phyloP scores from a whole-genome alignment of 2,113 vertebrate species.

The Cacatua alba region DNA sequence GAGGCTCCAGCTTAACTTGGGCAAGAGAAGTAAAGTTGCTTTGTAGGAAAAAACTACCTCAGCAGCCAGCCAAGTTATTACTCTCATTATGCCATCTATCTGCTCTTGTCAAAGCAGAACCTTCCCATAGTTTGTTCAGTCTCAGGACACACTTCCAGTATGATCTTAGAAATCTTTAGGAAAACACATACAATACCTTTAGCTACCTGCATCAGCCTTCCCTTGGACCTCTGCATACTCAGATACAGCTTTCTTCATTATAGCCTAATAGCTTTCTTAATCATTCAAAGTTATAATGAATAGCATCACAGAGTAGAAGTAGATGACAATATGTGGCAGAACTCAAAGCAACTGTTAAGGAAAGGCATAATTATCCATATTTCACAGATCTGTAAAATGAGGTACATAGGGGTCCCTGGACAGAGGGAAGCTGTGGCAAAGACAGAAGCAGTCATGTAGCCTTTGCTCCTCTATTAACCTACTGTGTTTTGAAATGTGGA shows the following conservation, averaged over 20 bases:
- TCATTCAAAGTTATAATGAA: slow-evolving; percentile 34
- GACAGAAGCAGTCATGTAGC: neutral
- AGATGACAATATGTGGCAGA: neutral
- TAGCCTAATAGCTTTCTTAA: slow-evolving; percentile 6
- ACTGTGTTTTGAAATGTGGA: neutral
- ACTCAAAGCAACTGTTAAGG: slow-evolving; percentile 4
- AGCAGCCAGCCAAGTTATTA: neutral
- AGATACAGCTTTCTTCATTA: slow-evolving; percentile 37
- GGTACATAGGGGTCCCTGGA: neutral
- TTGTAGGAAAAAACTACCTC: neutral
- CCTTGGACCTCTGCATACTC: neutral
- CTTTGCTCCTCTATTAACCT: neutral
- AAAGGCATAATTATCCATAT: slow-evolving; percentile 1
- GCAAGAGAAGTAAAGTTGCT: neutral
- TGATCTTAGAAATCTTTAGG: neutral
- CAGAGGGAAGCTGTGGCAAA: neutral
- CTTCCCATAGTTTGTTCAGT: neutral
- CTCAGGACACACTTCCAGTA: neutral
- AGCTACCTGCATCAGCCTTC: neutral
- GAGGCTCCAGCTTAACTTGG: neutral
- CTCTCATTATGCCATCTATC: neutral
- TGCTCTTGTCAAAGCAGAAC: neutral
- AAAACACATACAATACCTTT: neutral
- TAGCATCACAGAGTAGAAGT: neutral
- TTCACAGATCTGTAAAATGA: neutral